phyloP scores from a whole-genome alignment of 2,797 vertebrate genomes.

The Lepilemur septentrionalis region DNA sequence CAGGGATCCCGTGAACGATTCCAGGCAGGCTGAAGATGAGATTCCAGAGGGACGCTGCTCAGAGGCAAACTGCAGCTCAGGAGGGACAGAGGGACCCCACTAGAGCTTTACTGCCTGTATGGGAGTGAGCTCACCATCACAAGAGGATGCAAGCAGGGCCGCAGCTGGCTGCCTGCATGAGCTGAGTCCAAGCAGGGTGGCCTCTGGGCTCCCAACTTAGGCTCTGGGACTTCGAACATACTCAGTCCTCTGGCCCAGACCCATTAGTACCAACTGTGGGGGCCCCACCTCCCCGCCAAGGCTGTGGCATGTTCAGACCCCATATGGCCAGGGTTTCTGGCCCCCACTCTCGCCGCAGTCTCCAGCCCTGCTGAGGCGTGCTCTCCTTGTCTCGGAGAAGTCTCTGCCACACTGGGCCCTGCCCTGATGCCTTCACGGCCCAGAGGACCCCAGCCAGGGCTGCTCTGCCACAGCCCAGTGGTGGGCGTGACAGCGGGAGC shows the following conservation, averaged over 20 bases:
- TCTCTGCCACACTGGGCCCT: not conserved
- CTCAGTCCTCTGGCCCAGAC: not conserved
- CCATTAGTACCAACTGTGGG: not conserved
- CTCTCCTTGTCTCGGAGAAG: not conserved
- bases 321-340: not conserved
- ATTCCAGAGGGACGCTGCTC: not conserved
- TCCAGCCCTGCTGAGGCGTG: not conserved
- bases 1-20: not conserved
- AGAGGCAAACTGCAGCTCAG: not conserved
- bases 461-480: not conserved
- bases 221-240: too few relatives aligned
- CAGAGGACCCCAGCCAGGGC: not conserved
- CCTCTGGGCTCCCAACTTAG: not conserved
- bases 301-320: not conserved
- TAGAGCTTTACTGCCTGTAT: too few relatives aligned
- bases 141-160: not conserved
- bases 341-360: not conserved
- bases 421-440: not conserved
- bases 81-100: not conserved
- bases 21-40: not conserved
- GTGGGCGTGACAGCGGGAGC: not conserved
- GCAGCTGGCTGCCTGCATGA: rapidly evolving
- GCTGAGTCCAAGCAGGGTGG: not conserved
- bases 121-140: not conserved
- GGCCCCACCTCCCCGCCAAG: not conserved